Conservation (phyloP, 2,888 invertebrate species). For the Xanthia icteritia region DNA sequence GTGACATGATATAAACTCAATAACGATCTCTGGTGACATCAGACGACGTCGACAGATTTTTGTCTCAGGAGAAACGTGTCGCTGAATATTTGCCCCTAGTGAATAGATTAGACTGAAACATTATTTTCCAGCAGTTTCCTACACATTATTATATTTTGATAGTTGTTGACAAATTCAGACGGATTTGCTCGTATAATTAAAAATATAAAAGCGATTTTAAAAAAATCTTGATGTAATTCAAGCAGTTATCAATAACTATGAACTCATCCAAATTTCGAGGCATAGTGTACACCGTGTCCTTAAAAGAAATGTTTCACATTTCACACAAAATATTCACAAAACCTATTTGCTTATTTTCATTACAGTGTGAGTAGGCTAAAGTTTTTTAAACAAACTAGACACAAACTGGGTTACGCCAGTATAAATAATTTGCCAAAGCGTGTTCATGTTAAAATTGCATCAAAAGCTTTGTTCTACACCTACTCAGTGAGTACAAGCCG, state of each 20-base stretch:
- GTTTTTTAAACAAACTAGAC: constrained; percentile 63
- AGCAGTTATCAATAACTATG: not conserved
- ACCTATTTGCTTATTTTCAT: constrained; percentile 37
- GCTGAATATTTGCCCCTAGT: not conserved
- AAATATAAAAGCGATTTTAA: not conserved
- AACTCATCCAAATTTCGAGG: not conserved
- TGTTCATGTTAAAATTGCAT: constrained; percentile 70
- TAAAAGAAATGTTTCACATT: not conserved
- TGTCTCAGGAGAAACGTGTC: not conserved
- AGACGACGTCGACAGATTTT: not conserved
- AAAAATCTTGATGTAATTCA: too few species aligned
- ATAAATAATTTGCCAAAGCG: constrained; percentile 68
- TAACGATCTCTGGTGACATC: not conserved
- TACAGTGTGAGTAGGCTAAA: constrained; percentile 31
- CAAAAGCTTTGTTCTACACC: constrained; percentile 71
- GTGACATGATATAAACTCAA: not conserved
- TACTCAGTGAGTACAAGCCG: constrained; percentile 58
- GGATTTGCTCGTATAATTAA: not conserved
- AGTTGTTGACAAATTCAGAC: not conserved
- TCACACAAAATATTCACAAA: constrained; percentile 14
- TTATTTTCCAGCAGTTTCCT: not conserved
- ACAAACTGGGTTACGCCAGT: constrained; percentile 67
- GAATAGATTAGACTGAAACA: not conserved
- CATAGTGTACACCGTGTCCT: not conserved
- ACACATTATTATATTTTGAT: too few species aligned